These are phyloP conservation scores for Dipodomys ordii DNA, from an alignment of 2,113 vertebrate species.

Conservation along the genomic window DNA sequence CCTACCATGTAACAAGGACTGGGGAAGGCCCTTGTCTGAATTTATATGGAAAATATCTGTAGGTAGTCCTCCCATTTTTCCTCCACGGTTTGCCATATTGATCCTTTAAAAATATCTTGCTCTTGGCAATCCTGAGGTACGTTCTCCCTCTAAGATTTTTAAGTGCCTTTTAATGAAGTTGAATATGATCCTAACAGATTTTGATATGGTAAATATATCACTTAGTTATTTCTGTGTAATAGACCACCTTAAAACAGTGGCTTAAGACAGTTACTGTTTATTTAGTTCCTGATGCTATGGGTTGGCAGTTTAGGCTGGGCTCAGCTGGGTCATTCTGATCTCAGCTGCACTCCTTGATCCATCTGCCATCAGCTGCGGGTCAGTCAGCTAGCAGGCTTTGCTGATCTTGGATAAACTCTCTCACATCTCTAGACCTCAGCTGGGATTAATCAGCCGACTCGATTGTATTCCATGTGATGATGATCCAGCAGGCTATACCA, in stretches of 20 bases:
- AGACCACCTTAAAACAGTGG: neutral
- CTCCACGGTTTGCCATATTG: neutral
- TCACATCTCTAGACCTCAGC: neutral
- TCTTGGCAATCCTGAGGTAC: neutral
- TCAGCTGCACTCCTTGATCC: neutral
- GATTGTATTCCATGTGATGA: neutral
- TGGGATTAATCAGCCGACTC: neutral
- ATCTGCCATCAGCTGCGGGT: neutral
- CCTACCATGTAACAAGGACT: neutral
- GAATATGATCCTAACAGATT: neutral
- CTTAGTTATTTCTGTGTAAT: neutral
- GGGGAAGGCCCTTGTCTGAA: neutral
- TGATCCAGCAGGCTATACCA: neutral
- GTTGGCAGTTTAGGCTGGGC: neutral
- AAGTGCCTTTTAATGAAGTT: neutral
- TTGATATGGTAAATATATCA: neutral
- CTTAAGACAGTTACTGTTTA: neutral
- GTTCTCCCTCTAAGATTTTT: neutral
- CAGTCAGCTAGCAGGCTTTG: neutral
- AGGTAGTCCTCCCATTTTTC: neutral
- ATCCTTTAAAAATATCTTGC: constrained; percentile 29
- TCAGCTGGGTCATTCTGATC: constrained; percentile 35
- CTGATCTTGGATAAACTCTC: neutral
- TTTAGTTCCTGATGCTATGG: neutral
- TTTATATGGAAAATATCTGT: neutral